Evolutionary conservation across 2,113 vertebrate genomes (phyloP), one percentile per base, ranked within the genome.

Genomic region (Carassius auratus): DNA sequence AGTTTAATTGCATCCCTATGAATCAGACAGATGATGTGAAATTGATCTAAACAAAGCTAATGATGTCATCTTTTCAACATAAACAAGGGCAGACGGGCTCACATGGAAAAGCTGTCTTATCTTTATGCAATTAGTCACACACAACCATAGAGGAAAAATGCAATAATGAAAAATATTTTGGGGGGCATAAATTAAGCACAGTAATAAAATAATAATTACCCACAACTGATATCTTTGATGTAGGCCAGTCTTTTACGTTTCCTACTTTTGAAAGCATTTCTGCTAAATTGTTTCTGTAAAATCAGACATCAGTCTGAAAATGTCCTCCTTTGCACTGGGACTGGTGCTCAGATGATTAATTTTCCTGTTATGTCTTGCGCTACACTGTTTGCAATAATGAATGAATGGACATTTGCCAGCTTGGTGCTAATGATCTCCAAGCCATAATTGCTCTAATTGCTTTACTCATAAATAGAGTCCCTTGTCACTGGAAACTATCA

Each of bases 1-100:
- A 69, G 69, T 94, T 93, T 94, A 94, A 92, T 93, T 94, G 88
- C 68, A 1, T 78, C 91, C 79, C 91, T 86, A 89, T 93, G 94
- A 94, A 91, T 81, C 84, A 93, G 90, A 92, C 69, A 89, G 91
- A 91, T 84, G 81, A 87, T 90, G 90, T 89, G 88, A 85, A 86
- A 81, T 93, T 90, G 91, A 90, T 94, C 86, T 91, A 89, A 89
- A 85, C 86, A 89, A 92, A 92, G 91, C 85, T 87, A 85, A 92
- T 94, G 91, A 93, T 94, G 91, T 94, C 89, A 94, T 91, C 77
- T 59, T 21, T 62, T 89, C 86, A 87, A 86, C 89, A 87, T 92
- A 91, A 92, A 95, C 81, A 90, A 76, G 87, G 87, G 76, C 36
- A 82, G 61, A 84, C 92, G n/a, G 2, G 86, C 93, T 92, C 89